A percentile compares a stretch with the other conserved stretches of the same genome.
Evolutionary conservation across 2,888 invertebrate species (phyloP).

Genomic region (Heliconius ismenius): DNA sequence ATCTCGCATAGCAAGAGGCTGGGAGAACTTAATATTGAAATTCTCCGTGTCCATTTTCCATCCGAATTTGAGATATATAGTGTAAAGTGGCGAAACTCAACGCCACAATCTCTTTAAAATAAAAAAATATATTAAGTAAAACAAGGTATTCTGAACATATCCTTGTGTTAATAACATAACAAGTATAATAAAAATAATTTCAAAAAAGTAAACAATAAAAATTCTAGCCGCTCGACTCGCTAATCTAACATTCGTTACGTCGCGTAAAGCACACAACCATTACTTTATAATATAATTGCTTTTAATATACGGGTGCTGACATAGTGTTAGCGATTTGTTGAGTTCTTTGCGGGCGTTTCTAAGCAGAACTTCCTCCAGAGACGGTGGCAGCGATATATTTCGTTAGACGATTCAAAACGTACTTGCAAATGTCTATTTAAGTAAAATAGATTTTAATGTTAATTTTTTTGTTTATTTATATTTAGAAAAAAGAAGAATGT

Average conservation of each 20-base stretch:
- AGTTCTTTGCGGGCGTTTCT: no score
- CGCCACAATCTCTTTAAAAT: not conserved
- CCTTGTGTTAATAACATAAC: slow-evolving; percentile 3
- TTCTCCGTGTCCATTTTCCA: not conserved
- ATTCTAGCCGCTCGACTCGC: slow-evolving; percentile 15
- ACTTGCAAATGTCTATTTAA: no score
- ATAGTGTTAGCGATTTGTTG: slow-evolving; percentile 17
- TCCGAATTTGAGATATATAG: not conserved
- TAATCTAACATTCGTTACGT: slow-evolving; percentile 35
- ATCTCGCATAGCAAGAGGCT: not conserved
- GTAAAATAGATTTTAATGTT: no score
- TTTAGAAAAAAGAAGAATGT: no score
- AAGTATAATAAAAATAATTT: slow-evolving; percentile 2
- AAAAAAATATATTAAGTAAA: no score
- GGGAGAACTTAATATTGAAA: not conserved
- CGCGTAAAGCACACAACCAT: slow-evolving; percentile 38
- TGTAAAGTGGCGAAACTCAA: not conserved
- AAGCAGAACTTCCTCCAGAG: no score
- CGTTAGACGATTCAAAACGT: no score
- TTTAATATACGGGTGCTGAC: slow-evolving; percentile 26
- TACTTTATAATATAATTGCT: slow-evolving; percentile 42
- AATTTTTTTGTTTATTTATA: no score
- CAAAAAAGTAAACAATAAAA: slow-evolving; percentile 31
- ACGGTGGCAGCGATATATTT: no score
- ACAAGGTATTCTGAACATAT: not conserved